Percentiles rank a stretch among this genome's conserved stretches.
These are phyloP conservation scores for Mirza zaza DNA, from an alignment of 2,113 vertebrate species.

Conservation along the genomic window DNA sequence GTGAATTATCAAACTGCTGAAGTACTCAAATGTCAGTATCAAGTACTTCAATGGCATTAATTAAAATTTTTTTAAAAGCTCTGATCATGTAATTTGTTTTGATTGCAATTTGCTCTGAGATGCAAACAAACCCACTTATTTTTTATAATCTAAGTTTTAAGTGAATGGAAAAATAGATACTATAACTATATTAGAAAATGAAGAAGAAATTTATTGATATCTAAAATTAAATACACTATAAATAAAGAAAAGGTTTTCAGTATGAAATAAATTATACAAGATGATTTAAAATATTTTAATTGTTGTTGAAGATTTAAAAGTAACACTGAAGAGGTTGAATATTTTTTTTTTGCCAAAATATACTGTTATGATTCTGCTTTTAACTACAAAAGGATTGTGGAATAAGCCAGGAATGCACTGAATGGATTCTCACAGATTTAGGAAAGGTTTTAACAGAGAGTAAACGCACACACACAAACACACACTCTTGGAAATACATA, in stretches of 20 bases:
- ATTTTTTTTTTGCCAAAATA: not conserved
- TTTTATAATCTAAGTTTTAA: slow-evolving; percentile 40
- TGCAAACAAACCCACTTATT: slow-evolving; percentile 48
- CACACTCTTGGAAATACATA: not conserved
- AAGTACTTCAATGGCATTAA: not conserved
- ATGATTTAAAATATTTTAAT: not conserved
- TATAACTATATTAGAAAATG: not conserved
- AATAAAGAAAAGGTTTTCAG: not conserved
- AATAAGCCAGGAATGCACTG: not conserved
- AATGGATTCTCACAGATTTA: not conserved
- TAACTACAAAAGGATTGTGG: not conserved
- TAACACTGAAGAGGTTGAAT: not conserved
- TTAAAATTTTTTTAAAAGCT: slow-evolving; percentile 7
- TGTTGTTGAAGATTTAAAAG: not conserved
- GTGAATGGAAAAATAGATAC: slow-evolving; percentile 34
- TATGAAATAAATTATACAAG: not conserved
- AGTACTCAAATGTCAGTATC: slow-evolving; percentile 67
- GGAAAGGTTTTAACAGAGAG: not conserved
- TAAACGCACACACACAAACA: not conserved
- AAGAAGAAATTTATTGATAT: not conserved
- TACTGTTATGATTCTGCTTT: not conserved
- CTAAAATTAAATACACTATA: not conserved
- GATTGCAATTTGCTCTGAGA: slow-evolving; percentile 53
- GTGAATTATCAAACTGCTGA: slow-evolving; percentile 49
- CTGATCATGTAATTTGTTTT: slow-evolving; percentile 56